A percentile compares a stretch with the other conserved stretches of the same genome.
Evolutionary conservation across 2,113 vertebrate genomes (phyloP).

Genomic region (Sturnus vulgaris): DNA sequence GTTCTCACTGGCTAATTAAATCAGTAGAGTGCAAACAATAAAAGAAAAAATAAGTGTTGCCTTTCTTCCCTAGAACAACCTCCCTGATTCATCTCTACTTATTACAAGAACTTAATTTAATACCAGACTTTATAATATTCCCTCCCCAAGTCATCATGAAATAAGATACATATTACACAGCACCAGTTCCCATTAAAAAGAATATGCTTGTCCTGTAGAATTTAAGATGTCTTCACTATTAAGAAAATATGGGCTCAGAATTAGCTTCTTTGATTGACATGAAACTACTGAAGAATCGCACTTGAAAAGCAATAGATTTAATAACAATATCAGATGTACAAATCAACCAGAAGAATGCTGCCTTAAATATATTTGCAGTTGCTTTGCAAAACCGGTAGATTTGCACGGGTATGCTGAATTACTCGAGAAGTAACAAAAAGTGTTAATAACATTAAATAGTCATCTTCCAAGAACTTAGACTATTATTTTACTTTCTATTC

Average conservation of each 20-base stretch:
- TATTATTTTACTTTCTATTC: background rate
- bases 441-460: background rate
- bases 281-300: background rate
- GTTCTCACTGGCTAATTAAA: slow-evolving; percentile 61
- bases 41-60: slow-evolving; percentile 50
- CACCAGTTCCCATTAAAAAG: background rate
- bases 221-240: background rate
- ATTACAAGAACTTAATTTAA: background rate
- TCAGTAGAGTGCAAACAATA: slow-evolving; percentile 54
- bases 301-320: background rate
- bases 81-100: background rate
- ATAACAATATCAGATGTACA: slow-evolving; percentile 1
- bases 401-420: background rate
- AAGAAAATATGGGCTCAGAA: background rate
- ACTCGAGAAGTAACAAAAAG: background rate
- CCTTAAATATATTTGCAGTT: background rate
- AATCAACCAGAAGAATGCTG: background rate
- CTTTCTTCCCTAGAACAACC: slow-evolving; percentile 17
- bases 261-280: background rate
- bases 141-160: background rate
- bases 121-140: background rate
- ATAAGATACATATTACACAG: background rate
- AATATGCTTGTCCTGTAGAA: background rate
- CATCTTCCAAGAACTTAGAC: background rate
- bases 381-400: background rate